phyloP scores from a whole-genome alignment of 1,140 invertebrate species.

The Danaus melanippus region DNA sequence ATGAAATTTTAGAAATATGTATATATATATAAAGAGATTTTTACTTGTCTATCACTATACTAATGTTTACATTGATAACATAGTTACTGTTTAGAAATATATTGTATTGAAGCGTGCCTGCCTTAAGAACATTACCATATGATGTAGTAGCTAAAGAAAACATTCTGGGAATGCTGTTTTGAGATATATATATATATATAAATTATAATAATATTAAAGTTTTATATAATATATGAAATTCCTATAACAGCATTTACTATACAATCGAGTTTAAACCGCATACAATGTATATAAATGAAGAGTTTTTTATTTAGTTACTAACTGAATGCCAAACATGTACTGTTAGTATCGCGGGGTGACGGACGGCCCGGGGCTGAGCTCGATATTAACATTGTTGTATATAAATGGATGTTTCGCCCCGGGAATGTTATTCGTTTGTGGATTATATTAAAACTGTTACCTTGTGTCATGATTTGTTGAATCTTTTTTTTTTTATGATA shows the following conservation, averaged over 20 bases:
- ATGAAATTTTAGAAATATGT: conserved; percentile 62
- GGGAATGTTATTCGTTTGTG: neutral
- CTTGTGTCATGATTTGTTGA: conserved; percentile 70
- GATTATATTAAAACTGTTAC: conserved; percentile 64
- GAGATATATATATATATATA: conserved; percentile 34
- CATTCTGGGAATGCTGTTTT: conserved; percentile 25
- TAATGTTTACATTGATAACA: conserved; percentile 12
- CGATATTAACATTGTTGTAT: neutral
- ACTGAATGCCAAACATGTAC: conserved; percentile 51
- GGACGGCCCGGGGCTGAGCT: neutral
- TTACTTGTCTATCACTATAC: conserved; percentile 63
- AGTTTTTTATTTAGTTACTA: neutral
- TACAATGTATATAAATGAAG: conserved; percentile 55
- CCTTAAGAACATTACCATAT: conserved; percentile 46
- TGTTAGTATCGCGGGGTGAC: conserved; percentile 37
- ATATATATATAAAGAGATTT: conserved; percentile 57
- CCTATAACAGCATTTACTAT: conserved; percentile 70
- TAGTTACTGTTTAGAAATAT: neutral
- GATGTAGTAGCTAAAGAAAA: conserved; percentile 21
- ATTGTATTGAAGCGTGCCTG: conserved; percentile 38
- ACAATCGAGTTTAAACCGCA: conserved; percentile 56
- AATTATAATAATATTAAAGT: conserved; percentile 42
- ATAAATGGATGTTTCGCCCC: neutral
- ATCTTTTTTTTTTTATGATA: conserved; percentile 64
- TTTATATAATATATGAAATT: conserved; percentile 59